These are phyloP conservation scores for Charanyca ferruginea DNA, from an alignment of 2,888 invertebrate species.

Conservation along the genomic window DNA sequence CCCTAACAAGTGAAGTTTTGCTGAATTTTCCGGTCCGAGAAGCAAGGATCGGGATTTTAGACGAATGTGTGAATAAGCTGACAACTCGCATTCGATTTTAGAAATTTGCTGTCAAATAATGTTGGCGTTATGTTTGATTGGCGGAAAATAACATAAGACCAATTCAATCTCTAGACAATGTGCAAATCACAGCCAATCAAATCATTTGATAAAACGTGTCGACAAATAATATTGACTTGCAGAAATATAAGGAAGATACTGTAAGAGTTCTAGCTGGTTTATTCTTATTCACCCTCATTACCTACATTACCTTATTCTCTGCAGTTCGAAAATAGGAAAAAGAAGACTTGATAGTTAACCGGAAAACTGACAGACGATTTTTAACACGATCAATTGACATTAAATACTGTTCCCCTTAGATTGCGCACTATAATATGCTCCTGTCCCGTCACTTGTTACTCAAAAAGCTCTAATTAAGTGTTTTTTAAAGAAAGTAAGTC, in stretches of 20 bases:
- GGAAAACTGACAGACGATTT: too few relatives aligned
- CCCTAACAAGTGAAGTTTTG: slow-evolving; percentile 65
- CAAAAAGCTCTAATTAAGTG: too few relatives aligned
- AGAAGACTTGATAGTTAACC: too few relatives aligned
- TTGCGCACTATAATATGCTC: too few relatives aligned
- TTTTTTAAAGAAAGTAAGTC: too few relatives aligned
- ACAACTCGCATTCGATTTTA: slow-evolving; percentile 13
- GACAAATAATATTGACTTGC: slow-evolving; percentile 3
- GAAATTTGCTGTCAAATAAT: slow-evolving; percentile 7
- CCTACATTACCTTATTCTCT: too few relatives aligned
- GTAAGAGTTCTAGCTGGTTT: not conserved
- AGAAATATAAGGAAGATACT: not conserved
- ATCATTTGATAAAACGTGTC: slow-evolving; percentile 5
- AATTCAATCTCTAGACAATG: slow-evolving; percentile 10
- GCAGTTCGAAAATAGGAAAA: too few relatives aligned
- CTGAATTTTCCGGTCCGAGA: slow-evolving; percentile 41
- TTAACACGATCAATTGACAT: too few relatives aligned
- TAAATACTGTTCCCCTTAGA: too few relatives aligned
- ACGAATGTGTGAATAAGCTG: slow-evolving; percentile 18
- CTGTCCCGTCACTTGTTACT: too few relatives aligned
- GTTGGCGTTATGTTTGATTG: not conserved
- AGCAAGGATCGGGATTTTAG: slow-evolving; percentile 41
- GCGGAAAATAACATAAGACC: slow-evolving; percentile 12
- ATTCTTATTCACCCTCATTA: too few relatives aligned
- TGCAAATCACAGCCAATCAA: slow-evolving; percentile 3